Evolutionary conservation across 2,888 invertebrate species (phyloP).

Genomic region (Polymixis flavicincta): DNA sequence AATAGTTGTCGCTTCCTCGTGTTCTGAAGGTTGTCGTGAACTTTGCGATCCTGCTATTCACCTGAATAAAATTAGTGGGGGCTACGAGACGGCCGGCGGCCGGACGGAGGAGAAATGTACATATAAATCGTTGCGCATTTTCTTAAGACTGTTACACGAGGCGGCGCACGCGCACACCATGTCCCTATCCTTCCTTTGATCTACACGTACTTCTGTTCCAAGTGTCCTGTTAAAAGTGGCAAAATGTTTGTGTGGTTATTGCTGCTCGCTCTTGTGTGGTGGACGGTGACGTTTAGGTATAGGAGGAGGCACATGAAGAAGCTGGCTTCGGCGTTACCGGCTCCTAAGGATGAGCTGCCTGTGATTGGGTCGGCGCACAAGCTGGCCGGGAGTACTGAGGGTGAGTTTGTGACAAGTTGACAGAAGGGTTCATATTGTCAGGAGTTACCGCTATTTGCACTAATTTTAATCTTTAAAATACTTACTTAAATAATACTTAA

Average conservation of each 20-base stretch:
- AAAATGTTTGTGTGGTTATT: slow-evolving; percentile 76
- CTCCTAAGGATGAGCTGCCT: slow-evolving; percentile 70
- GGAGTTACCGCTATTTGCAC: background rate
- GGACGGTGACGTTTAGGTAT: slow-evolving; percentile 74
- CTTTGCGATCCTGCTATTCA: slow-evolving; percentile 71
- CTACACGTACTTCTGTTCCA: slow-evolving; percentile 34
- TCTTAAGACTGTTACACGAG: slow-evolving; percentile 43
- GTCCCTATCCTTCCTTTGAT: slow-evolving; percentile 16
- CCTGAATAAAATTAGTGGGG: slow-evolving; percentile 69
- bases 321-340: slow-evolving; percentile 74
- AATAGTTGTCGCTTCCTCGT: slow-evolving; percentile 68
- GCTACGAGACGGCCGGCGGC: slow-evolving; percentile 46
- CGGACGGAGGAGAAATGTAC: slow-evolving; percentile 51
- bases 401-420: slow-evolving; percentile 67
- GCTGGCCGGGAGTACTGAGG: slow-evolving; percentile 77
- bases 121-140: slow-evolving; percentile 56
- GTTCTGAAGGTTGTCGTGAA: slow-evolving; percentile 75
- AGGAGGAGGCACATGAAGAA: slow-evolving; percentile 78
- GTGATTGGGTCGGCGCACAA: slow-evolving; percentile 77
- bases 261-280: slow-evolving; percentile 69
- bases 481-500: too few relatives aligned
- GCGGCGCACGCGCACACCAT: slow-evolving; percentile 34
- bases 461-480: background rate
- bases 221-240: slow-evolving; percentile 27
- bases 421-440: background rate